phyloP scores from a whole-genome alignment of 2,888 invertebrate genomes.

The Micoletzkya japonica region DNA sequence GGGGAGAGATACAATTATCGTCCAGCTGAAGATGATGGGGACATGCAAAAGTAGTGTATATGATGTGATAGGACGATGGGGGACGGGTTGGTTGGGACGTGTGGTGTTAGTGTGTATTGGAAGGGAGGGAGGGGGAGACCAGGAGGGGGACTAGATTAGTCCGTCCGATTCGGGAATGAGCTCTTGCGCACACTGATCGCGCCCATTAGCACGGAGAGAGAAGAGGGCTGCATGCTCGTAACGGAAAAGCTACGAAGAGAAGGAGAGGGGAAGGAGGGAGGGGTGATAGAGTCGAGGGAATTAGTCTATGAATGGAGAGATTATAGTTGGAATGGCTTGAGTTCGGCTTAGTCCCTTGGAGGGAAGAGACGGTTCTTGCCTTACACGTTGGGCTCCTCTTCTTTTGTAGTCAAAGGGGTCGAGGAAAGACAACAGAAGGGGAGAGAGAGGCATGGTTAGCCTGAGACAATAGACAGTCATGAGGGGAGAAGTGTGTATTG shows the following conservation, averaged over 20 bases:
- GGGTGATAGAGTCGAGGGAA: conserved; percentile 8
- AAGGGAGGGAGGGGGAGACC: conserved; percentile 17
- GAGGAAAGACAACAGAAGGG: conserved; percentile 4
- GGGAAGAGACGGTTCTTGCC: neutral
- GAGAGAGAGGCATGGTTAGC: neutral
- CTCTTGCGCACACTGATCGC: too few relatives aligned
- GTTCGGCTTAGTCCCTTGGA: neutral
- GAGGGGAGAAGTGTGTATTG: neutral
- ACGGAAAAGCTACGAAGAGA: conserved; percentile 6
- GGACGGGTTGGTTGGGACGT: neutral
- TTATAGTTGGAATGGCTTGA: neutral
- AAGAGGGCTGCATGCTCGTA: neutral
- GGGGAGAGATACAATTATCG: too few relatives aligned
- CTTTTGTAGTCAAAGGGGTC: conserved; percentile 11
- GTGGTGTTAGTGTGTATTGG: conserved; percentile 14
- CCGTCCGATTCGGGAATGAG: too few relatives aligned
- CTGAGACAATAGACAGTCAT: neutral
- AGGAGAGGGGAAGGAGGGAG: neutral
- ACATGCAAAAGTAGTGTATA: too few relatives aligned
- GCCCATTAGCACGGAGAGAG: conserved; percentile 1
- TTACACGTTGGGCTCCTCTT: neutral
- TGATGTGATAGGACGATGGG: too few relatives aligned
- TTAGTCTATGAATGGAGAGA: conserved; percentile 2
- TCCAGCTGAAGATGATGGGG: too few relatives aligned
- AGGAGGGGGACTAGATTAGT: conserved; percentile 17